These are phyloP conservation scores for Prosopocoilus inquinatus DNA, from an alignment of 2,888 invertebrate species.

Conservation along the genomic window DNA sequence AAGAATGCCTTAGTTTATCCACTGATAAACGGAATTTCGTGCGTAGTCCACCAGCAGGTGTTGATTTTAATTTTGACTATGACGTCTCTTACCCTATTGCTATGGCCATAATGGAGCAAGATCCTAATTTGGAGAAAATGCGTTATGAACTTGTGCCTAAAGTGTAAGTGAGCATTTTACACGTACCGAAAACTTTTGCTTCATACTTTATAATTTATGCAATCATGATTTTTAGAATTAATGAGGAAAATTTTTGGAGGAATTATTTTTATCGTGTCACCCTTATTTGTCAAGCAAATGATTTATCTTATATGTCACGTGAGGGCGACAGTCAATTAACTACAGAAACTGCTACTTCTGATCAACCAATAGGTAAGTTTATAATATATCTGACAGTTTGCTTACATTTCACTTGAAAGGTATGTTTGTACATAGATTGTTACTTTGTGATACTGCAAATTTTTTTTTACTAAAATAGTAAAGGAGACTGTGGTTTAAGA, in stretches of 20 bases:
- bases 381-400: not conserved
- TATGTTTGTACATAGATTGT: no score
- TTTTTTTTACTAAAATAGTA: no score
- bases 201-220: not conserved
- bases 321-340: conserved; percentile 46
- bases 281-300: conserved; percentile 95
- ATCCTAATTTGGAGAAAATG: conserved; percentile 96
- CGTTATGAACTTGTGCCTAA: conserved; percentile 99
- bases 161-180: conserved; percentile 69
- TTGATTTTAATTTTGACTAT: conserved; percentile 94
- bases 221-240: conserved; percentile 62
- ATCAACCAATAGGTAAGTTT: conserved; percentile 46
- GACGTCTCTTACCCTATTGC: conserved; percentile 91
- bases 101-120: conserved; percentile 90
- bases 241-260: conserved; percentile 98
- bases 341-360: conserved; percentile 41
- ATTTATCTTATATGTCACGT: conserved; percentile 54
- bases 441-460: no score
- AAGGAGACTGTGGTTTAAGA: no score
- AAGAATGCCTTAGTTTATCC: conserved; percentile 92
- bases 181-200: not conserved
- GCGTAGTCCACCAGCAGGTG: conserved; percentile 92
- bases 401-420: no score
- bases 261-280: conserved; percentile 99
- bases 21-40: conserved; percentile 96